These are phyloP conservation scores for Prorops nasuta DNA, from an alignment of 1,140 invertebrate genomes.

Conservation along the genomic window DNA sequence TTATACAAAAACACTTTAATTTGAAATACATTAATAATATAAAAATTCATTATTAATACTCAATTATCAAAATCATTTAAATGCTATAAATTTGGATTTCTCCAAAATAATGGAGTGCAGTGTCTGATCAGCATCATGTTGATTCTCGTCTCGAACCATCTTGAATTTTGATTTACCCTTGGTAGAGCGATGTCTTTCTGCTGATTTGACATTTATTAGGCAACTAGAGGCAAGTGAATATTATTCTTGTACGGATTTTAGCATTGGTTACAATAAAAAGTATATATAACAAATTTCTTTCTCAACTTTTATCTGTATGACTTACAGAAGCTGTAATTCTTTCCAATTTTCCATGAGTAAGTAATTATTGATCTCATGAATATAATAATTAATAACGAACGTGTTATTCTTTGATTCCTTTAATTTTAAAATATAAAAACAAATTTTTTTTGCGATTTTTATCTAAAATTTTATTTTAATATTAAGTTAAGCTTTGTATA, in stretches of 20 bases:
- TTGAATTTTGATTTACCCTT: background rate
- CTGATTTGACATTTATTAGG: constrained; percentile 26
- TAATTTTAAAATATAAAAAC: background rate
- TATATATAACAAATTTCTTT: constrained; percentile 1
- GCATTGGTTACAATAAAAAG: constrained; percentile 6
- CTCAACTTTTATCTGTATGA: constrained; percentile 26
- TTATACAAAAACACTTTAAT: too few relatives aligned
- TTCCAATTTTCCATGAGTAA: constrained; percentile 34
- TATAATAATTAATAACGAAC: constrained; percentile 16
- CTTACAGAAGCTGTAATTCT: constrained; percentile 23
- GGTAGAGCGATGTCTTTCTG: constrained; percentile 12
- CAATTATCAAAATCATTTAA: too few relatives aligned
- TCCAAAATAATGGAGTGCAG: too few relatives aligned
- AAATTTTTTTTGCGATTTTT: background rate
- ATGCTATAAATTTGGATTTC: too few relatives aligned
- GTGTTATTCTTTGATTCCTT: constrained; percentile 5
- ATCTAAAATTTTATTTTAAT: background rate
- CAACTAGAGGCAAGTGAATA: constrained; percentile 16
- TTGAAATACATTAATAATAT: too few relatives aligned
- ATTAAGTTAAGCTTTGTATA: background rate
- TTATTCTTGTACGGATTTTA: constrained; percentile 13
- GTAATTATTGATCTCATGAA: constrained; percentile 33
- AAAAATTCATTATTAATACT: too few relatives aligned
- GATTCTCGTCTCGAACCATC: too few relatives aligned
- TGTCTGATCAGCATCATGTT: too few relatives aligned